Conservation (phyloP, 2,888 invertebrate genomes). For the Acrocera orbiculus region DNA sequence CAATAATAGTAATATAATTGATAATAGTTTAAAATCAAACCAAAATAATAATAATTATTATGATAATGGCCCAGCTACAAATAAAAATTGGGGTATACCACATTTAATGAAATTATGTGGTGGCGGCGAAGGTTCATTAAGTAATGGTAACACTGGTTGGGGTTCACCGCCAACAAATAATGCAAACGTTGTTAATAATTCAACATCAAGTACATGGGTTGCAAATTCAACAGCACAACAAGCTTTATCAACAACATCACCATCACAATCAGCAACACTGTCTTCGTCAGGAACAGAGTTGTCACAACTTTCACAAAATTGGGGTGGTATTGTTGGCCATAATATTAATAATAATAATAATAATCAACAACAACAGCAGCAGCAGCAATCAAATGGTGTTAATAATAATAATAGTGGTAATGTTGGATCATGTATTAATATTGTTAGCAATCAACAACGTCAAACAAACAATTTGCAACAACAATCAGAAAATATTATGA, state of each 20-base stretch:
- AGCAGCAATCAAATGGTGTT: constrained; percentile 21
- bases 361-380: constrained; percentile 16
- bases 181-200: constrained; percentile 1
- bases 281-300: no score
- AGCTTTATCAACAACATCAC: constrained; percentile 1
- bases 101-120: constrained; percentile 40
- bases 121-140: constrained; percentile 67
- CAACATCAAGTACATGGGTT: constrained; percentile 2
- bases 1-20: constrained; percentile 1
- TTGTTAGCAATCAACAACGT: background rate
- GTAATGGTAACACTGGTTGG: constrained; percentile 45
- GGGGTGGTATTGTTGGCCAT: background rate
- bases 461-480: background rate
- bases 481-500: background rate
- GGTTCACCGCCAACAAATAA: constrained; percentile 31
- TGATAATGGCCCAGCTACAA: constrained; percentile 2
- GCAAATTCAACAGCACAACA: constrained; percentile 4
- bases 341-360: constrained; percentile 17
- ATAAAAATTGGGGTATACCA: constrained; percentile 7
- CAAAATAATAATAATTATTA: background rate
- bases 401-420: background rate
- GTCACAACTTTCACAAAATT: no score
- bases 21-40: background rate
- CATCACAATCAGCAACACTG: no score
- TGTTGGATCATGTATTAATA: background rate